Evolutionary conservation across 1,140 invertebrate genomes (phyloP).

Genomic region (Drosophila auraria): DNA sequence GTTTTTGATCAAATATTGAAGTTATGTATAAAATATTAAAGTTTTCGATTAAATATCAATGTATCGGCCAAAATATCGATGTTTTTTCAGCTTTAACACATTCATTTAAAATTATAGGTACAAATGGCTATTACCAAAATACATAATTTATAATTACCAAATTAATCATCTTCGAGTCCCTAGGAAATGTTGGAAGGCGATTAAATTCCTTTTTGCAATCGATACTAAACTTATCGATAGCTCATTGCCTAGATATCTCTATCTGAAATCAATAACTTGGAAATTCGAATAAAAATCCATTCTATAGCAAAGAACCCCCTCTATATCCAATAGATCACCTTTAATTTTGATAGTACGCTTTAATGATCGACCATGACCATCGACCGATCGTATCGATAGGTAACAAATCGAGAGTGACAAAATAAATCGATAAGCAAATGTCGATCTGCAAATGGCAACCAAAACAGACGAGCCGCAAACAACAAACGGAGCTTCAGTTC

Average conservation of each 20-base stretch:
- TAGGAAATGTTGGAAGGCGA: background rate
- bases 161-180: too few relatives aligned
- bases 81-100: too few relatives aligned
- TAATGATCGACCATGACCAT: slow-evolving; percentile 13
- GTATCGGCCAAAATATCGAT: too few relatives aligned
- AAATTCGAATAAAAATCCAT: too few relatives aligned
- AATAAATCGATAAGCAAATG: slow-evolving; percentile 34
- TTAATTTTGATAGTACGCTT: background rate
- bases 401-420: slow-evolving; percentile 16
- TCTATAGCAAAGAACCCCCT: background rate
- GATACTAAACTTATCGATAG: background rate
- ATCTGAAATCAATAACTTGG: too few relatives aligned
- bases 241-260: too few relatives aligned
- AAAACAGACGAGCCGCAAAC: slow-evolving; percentile 28
- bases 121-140: too few relatives aligned
- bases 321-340: background rate
- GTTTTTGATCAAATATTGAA: too few relatives aligned
- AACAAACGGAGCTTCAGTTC: slow-evolving; percentile 35
- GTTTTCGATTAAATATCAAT: too few relatives aligned
- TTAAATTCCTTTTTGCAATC: background rate
- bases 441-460: slow-evolving; percentile 52
- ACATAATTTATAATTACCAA: too few relatives aligned
- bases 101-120: too few relatives aligned
- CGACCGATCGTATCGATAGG: background rate
- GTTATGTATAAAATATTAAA: too few relatives aligned